Evolutionary conservation across 2,113 vertebrate genomes (phyloP).

Genomic region (Hyperopisus bebe): DNA sequence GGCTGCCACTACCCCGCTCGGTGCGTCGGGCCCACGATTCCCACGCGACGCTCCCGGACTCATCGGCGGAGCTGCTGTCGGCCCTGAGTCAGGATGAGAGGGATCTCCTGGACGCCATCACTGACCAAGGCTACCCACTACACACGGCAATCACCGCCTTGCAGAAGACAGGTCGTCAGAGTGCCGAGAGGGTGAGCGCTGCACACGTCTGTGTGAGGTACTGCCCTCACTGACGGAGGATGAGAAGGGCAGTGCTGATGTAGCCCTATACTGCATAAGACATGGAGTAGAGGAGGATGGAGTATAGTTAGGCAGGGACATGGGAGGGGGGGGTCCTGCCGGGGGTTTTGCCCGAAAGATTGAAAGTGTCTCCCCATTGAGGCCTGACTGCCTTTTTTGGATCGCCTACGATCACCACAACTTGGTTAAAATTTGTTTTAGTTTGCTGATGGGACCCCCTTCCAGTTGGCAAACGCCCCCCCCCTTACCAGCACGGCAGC

Average conservation of each 20-base stretch:
- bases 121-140: slow-evolving; percentile 74
- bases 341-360: not conserved
- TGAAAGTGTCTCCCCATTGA: not conserved
- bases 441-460: not conserved
- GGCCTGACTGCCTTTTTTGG: not conserved
- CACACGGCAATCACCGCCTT: slow-evolving; percentile 78
- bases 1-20: slow-evolving; percentile 43
- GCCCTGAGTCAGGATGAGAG: slow-evolving; percentile 83
- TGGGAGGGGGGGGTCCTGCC: too few relatives aligned
- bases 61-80: slow-evolving; percentile 68
- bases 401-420: not conserved
- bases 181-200: slow-evolving; percentile 68
- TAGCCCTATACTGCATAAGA: not conserved
- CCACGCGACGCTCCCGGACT: slow-evolving; percentile 54
- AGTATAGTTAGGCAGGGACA: not conserved
- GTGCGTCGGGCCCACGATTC: slow-evolving; percentile 35
- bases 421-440: too few relatives aligned
- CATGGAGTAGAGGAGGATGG: not conserved
- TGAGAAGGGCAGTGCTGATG: not conserved
- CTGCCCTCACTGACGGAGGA: not conserved
- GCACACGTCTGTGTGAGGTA: not conserved
- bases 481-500: not conserved
- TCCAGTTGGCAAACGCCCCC: not conserved
- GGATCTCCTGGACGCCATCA: slow-evolving; percentile 76
- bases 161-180: slow-evolving; percentile 79